Base-by-base conservation (phyloP, 2,113 vertebrate genomes). In the Salvelinus alpinus region DNA sequence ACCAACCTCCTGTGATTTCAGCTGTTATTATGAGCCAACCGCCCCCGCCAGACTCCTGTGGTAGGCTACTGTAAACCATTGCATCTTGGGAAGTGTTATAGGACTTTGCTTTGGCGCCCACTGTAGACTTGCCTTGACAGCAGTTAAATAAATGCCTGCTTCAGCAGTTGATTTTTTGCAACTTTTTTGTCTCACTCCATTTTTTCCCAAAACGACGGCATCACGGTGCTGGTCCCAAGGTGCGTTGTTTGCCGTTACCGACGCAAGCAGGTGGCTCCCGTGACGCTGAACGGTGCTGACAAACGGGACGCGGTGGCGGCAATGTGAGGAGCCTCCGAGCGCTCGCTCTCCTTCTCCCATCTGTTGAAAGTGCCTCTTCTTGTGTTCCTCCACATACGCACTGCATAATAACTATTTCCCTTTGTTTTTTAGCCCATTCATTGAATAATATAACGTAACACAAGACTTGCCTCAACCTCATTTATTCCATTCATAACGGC, bases 361-460 rank as follows among this genome's bases (percentile, higher is more conserved):
- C 93, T 94, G 92, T 93, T 93, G 93, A 93, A 85, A 89, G 65
- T 77, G 80, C 80, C 82, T 73, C 77, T 78, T 54, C 79, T 71
- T 72, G 80, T 78, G 82, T 82, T 79, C 31, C 20, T 73, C 54
- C 18, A 12, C 78, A 77, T 66, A 69, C 77, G 1, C 12, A 16
- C 5, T 54, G 81, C 76, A 73, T 84, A 44, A 54, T 70, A 70
- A 64, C 48, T 73, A 81, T 78, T 69, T 80, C 79, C 71, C 1
- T n/a, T 38, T 0, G 8, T 38, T 18, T 0, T 80, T 13, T 8
- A 76, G 54, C 70, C 60, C 44, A 75, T 62, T 62, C 44, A 29
- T 65, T 67, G 25, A 80, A 59, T 59, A 29, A 80, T 68, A 22
- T 5, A 75, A 27, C 24, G 38, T 70, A 38, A 67, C 74, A 69